phyloP scores from a whole-genome alignment of 2,888 invertebrate species.

The Acleris literana region DNA sequence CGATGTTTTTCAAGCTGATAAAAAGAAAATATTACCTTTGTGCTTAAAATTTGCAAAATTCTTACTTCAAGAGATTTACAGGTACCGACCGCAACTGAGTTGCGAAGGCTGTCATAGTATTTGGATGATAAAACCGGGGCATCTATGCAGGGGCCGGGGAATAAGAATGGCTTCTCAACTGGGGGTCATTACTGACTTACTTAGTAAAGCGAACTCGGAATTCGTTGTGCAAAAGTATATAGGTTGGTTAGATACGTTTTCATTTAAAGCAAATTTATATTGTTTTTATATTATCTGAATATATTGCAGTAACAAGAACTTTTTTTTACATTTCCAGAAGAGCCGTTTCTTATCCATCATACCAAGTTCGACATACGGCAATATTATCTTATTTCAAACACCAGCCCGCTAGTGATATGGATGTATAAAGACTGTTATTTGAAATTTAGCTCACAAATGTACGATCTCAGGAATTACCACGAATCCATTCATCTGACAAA shows the following conservation, averaged over 20 bases:
- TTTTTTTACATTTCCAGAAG: slow-evolving; percentile 81
- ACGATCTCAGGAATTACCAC: slow-evolving; percentile 89
- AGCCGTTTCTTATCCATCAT: slow-evolving; percentile 90
- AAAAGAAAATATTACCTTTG: slow-evolving; percentile 59
- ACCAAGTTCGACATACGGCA: slow-evolving; percentile 96
- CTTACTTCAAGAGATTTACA: slow-evolving; percentile 83
- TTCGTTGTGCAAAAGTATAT: slow-evolving; percentile 96
- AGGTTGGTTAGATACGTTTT: slow-evolving; percentile 78
- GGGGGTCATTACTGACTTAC: slow-evolving; percentile 86
- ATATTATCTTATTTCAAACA: slow-evolving; percentile 93
- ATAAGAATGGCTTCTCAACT: slow-evolving; percentile 91
- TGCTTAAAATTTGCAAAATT: slow-evolving; percentile 77
- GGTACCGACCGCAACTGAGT: slow-evolving; percentile 84
- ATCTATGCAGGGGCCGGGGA: slow-evolving; percentile 91
- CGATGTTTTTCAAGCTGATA: slow-evolving; percentile 74
- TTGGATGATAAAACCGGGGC: slow-evolving; percentile 95
- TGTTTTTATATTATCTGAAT: not conserved
- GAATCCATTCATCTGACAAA: slow-evolving; percentile 95
- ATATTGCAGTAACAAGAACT: not conserved
- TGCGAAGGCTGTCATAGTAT: slow-evolving; percentile 92
- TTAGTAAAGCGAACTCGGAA: slow-evolving; percentile 83
- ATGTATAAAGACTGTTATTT: slow-evolving; percentile 93
- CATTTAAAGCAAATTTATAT: not conserved
- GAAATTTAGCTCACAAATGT: slow-evolving; percentile 93
- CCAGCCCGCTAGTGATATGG: slow-evolving; percentile 92